Evolutionary conservation across 1,140 invertebrate species (phyloP).

Genomic region (Monomorium pharaonis): DNA sequence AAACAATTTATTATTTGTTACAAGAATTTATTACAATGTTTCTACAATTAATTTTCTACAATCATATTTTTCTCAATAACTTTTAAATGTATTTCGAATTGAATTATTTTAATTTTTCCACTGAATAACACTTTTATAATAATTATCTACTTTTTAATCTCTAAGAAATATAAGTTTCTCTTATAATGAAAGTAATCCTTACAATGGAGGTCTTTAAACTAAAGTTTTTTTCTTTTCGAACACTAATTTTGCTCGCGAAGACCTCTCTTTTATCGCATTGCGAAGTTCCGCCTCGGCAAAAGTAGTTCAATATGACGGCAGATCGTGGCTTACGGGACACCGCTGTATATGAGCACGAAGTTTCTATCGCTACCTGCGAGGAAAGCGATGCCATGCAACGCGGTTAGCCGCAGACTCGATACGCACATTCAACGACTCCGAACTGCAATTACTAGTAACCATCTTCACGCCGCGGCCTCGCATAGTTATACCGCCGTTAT

Average conservation of each 20-base stretch:
- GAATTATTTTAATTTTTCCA: background rate
- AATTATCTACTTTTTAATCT: background rate
- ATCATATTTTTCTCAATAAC: too few relatives aligned
- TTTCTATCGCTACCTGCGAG: conserved; percentile 65
- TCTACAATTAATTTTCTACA: too few relatives aligned
- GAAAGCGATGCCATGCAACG: conserved; percentile 67
- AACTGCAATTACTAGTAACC: conserved; percentile 70
- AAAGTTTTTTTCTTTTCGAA: background rate
- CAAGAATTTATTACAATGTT: background rate
- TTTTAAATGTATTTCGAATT: too few relatives aligned
- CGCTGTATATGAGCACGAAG: conserved; percentile 69
- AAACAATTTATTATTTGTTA: background rate
- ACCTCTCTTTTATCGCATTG: conserved; percentile 5
- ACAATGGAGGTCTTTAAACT: background rate
- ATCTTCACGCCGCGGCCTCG: conserved; percentile 47
- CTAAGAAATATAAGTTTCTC: background rate
- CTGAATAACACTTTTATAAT: too few relatives aligned
- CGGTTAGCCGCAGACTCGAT: conserved; percentile 77
- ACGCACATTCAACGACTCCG: conserved; percentile 70
- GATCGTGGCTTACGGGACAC: conserved; percentile 45
- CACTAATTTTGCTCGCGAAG: background rate
- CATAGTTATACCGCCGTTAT: conserved; percentile 43
- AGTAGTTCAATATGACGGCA: background rate
- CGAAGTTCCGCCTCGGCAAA: background rate
- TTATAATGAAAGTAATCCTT: background rate